Base-by-base conservation (phyloP, 2,113 vertebrate species). In the Myiopsitta monachus region DNA sequence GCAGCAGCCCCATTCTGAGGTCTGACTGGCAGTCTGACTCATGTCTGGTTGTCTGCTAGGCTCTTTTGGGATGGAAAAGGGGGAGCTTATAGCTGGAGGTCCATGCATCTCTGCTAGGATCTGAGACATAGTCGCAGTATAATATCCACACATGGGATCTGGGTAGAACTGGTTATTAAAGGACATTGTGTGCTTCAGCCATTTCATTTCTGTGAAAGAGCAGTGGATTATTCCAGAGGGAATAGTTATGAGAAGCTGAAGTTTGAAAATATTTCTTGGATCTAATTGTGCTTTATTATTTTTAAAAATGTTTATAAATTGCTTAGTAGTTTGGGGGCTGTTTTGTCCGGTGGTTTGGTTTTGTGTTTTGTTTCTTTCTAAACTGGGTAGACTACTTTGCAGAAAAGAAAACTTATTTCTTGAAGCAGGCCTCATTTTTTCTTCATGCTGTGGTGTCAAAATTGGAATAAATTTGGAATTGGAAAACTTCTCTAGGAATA, bases 11-110 rank as follows among this genome's bases (percentile, higher is more conserved):
- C 0, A 1, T 55, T 78, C 38, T 64, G 55, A 81, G 26, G 16
- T 46, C 36, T 51, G 21, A 38, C 49, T 38, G n/a, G 36, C 39
- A 63, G 36, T 18, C 23, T 33, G 47, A 31, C 10, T 49, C 1
- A 0, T 1, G 1, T 59, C 55, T 63, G 26, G 2, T 16, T 86
- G 23, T 23, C 21, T 61, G 30, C 18, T 74, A 59, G 19, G 28
- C 9, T 68, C 21, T 64, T 69, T 11, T 57, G 21, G 24, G 12
- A 14, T 80, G 6, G 5, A 66, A 59, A 81, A 49, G 6, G 22
- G 11, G 8, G 6, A n/a, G 18, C 22, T 67, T 77, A 16, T 31
- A 63, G 27, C 16, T 79, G 31, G 17, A 77, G 22, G 5, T 47
- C 30, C 19, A 2, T 24, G 28, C 3, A 54, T 26, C 21, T 77